phyloP scores from a whole-genome alignment of 2,113 vertebrate genomes.

The Probosciger aterrimus region DNA sequence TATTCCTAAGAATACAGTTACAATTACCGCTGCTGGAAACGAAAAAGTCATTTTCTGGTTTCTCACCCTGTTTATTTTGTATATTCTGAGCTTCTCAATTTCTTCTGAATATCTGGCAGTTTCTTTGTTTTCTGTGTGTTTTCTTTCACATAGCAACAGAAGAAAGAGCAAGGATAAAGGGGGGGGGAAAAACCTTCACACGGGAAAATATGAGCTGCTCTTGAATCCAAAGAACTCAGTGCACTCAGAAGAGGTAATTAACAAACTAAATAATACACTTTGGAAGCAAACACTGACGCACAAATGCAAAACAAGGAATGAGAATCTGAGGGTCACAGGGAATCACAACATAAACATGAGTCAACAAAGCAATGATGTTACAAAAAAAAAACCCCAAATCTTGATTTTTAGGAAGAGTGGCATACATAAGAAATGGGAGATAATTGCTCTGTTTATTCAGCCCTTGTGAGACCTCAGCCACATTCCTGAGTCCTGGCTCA shows the following conservation, averaged over 20 bases:
- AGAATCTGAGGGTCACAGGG: background rate
- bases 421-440: background rate
- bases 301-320: slow-evolving; percentile 12
- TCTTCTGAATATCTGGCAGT: slow-evolving; percentile 28
- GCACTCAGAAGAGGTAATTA: slow-evolving; percentile 49
- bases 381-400: background rate
- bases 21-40: background rate
- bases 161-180: slow-evolving; percentile 29
- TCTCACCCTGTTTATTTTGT: background rate
- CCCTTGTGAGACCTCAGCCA: background rate
- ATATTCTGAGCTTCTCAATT: background rate
- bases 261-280: slow-evolving; percentile 8
- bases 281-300: background rate
- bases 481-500: slow-evolving; percentile 19
- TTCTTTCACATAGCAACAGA: slow-evolving; percentile 54
- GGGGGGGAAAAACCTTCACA: background rate
- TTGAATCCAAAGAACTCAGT: background rate
- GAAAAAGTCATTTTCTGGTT: background rate
- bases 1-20: background rate
- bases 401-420: slow-evolving; percentile 3
- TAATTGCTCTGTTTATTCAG: slow-evolving; percentile 29
- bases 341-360: slow-evolving; percentile 9
- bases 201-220: slow-evolving; percentile 34
- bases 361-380: background rate
- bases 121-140: slow-evolving; percentile 52